phyloP scores from a whole-genome alignment of 2,888 invertebrate genomes.

The Agrotis segetum region DNA sequence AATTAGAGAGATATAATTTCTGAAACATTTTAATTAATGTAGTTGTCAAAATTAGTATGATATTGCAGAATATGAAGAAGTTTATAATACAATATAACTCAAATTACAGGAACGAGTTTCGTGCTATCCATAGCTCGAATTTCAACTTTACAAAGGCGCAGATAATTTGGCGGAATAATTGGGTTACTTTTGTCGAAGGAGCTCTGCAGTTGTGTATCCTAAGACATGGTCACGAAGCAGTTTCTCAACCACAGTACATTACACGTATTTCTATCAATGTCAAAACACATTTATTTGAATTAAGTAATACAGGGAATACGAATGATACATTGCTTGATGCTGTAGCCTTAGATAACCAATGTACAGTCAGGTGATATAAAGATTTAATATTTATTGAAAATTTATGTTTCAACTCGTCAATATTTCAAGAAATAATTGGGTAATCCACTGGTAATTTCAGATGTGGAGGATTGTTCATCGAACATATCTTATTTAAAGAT shows the following conservation, averaged over 20 bases:
- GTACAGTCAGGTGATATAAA: conserved; percentile 3
- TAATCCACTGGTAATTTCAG: neutral
- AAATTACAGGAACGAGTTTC: neutral
- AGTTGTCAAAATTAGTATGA: neutral
- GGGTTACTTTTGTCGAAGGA: conserved; percentile 94
- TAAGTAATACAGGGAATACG: neutral
- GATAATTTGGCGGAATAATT: conserved; percentile 92
- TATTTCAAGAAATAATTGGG: neutral
- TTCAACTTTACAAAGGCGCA: conserved; percentile 14
- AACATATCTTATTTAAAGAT: conserved; percentile 25
- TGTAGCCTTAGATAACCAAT: neutral
- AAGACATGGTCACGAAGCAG: conserved; percentile 88
- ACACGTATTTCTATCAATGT: conserved; percentile 15
- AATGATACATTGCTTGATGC: neutral
- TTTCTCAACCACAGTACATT: conserved; percentile 21
- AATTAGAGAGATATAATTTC: neutral
- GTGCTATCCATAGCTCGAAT: conserved; percentile 1
- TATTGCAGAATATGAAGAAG: neutral
- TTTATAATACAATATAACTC: neutral
- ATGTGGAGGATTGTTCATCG: conserved; percentile 12
- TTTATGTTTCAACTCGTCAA: neutral
- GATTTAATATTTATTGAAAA: neutral
- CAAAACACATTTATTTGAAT: neutral
- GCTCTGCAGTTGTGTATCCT: conserved; percentile 94
- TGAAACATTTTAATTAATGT: neutral